These are phyloP conservation scores for Eptesicus fuscus DNA, from an alignment of 2,113 vertebrate genomes.

Conservation along the genomic window DNA sequence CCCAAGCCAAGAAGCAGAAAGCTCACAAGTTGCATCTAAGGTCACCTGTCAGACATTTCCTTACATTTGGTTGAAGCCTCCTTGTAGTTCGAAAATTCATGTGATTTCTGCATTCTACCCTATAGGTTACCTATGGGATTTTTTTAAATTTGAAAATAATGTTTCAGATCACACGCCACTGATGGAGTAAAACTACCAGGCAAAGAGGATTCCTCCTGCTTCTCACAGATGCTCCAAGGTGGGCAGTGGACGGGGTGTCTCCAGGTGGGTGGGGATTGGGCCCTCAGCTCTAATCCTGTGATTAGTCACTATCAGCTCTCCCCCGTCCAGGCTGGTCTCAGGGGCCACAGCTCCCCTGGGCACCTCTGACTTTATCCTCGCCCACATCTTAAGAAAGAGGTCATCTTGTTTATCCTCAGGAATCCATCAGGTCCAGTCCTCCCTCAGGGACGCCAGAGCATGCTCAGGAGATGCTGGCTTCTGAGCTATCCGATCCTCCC, in stretches of 20 bases:
- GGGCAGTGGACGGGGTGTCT: too few relatives aligned
- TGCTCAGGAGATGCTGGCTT: not conserved
- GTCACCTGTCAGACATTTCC: rapidly evolving
- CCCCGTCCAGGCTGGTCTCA: not conserved
- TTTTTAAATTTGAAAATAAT: not conserved
- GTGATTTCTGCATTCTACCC: not conserved
- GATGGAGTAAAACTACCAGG: not conserved
- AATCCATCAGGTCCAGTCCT: too few relatives aligned
- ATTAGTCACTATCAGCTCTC: rapidly evolving
- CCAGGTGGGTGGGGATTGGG: too few relatives aligned
- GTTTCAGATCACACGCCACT: not conserved
- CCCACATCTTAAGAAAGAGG: too few relatives aligned
- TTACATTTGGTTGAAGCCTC: not conserved
- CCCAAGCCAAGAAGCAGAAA: not conserved
- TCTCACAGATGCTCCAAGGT: too few relatives aligned
- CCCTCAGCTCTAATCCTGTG: not conserved
- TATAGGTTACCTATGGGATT: not conserved
- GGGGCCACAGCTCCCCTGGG: not conserved
- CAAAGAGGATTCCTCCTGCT: not conserved
- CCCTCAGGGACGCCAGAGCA: not conserved
- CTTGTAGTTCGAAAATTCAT: not conserved
- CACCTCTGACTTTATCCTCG: too few relatives aligned
- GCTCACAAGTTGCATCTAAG: not conserved
- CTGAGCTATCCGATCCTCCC: not conserved
- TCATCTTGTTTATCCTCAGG: too few relatives aligned